Percentiles rank a stretch among this genome's conserved stretches.
Conservation (phyloP, 1,140 invertebrate species). For the Episyrphus balteatus region DNA sequence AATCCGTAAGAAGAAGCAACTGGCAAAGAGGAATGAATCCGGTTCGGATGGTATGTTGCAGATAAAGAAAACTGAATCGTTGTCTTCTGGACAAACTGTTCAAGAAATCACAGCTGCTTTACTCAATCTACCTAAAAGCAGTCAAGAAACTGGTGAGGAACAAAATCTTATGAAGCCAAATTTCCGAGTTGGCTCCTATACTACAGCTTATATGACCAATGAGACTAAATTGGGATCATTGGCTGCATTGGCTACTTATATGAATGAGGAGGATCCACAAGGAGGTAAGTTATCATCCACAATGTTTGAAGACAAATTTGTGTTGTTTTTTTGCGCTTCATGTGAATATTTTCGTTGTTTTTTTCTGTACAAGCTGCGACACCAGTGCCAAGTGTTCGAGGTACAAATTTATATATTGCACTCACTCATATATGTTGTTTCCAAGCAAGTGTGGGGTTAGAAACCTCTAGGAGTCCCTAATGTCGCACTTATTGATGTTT, state of each 20-base stretch:
- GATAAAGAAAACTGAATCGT: constrained; percentile 31
- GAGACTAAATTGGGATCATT: constrained; percentile 25
- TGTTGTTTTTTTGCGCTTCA: no score
- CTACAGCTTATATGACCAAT: constrained; percentile 24
- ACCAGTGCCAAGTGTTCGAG: constrained; percentile 15
- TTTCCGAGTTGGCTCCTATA: constrained; percentile 48
- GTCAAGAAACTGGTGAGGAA: background rate
- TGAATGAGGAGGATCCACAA: constrained; percentile 27
- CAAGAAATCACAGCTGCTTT: constrained; percentile 31
- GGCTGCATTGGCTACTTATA: constrained; percentile 31
- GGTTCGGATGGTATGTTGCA: constrained; percentile 41
- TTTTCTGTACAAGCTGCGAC: constrained; percentile 26
- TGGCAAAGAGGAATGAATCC: constrained; percentile 44
- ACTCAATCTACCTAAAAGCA: constrained; percentile 21
- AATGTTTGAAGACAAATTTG: no score
- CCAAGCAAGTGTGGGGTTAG: no score
- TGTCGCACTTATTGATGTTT: no score
- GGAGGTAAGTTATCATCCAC: constrained; percentile 20
- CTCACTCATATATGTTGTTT: no score
- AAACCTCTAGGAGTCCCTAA: no score
- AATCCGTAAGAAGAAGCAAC: constrained; percentile 49
- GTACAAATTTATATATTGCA: no score
- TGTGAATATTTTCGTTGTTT: background rate
- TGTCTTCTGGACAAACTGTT: constrained; percentile 38
- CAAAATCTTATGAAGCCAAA: constrained; percentile 37